phyloP scores from a whole-genome alignment of 2,113 vertebrate genomes.

The Microcebus murinus region DNA sequence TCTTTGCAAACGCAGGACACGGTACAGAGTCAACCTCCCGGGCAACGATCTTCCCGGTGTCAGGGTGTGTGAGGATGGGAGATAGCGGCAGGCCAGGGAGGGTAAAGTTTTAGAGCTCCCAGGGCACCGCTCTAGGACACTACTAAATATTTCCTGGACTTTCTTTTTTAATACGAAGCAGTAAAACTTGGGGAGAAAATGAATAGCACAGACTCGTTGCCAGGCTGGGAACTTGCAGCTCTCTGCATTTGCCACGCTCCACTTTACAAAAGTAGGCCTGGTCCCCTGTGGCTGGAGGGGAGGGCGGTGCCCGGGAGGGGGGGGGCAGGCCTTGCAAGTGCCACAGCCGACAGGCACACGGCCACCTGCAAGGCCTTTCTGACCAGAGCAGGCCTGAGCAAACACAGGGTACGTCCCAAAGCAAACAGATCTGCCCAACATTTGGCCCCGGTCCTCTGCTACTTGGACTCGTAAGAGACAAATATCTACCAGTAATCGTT shows the following conservation, averaged over 20 bases:
- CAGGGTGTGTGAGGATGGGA: not conserved
- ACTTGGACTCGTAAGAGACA: not conserved
- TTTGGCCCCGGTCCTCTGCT: not conserved
- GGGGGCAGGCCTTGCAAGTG: no score
- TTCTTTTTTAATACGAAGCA: slow-evolving; percentile 39
- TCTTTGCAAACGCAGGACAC: not conserved
- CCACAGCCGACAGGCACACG: not conserved
- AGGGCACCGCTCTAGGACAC: not conserved
- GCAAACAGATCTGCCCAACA: not conserved
- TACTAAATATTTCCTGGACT: slow-evolving; percentile 42
- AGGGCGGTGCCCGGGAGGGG: rapidly evolving
- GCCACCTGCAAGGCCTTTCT: not conserved
- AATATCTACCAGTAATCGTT: not conserved
- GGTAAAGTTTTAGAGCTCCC: not conserved
- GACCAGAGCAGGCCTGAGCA: not conserved
- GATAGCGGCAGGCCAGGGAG: not conserved
- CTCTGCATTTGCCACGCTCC: not conserved
- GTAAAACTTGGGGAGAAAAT: slow-evolving; percentile 32
- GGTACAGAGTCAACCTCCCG: rapidly evolving
- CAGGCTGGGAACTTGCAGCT: not conserved
- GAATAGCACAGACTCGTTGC: not conserved
- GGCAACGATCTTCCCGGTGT: not conserved
- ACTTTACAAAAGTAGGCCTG: not conserved
- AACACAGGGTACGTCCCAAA: not conserved
- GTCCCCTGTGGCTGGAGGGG: not conserved